phyloP scores from a whole-genome alignment of 2,113 vertebrate genomes.

The Peromyscus californicus region DNA sequence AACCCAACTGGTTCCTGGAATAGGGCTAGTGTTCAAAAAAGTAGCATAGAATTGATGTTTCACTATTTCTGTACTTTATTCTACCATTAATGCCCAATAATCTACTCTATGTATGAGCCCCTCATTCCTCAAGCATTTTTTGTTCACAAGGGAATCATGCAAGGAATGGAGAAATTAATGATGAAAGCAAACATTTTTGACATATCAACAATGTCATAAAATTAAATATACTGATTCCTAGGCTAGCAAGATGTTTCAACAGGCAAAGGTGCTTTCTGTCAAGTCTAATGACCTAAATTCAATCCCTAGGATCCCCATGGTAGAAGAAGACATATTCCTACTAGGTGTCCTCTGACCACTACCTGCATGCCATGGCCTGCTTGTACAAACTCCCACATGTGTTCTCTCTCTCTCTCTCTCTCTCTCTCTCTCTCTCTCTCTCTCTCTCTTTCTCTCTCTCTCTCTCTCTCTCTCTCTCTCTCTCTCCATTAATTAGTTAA shows the following conservation, averaged over 20 bases:
- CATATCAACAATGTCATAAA: not conserved
- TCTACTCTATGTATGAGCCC: not conserved
- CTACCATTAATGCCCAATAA: not conserved
- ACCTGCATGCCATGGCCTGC: not conserved
- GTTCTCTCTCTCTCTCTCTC: not conserved
- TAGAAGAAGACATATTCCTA: no score
- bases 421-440: not conserved
- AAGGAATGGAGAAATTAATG: not conserved
- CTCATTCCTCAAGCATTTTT: not conserved
- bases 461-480: no score
- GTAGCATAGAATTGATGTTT: not conserved
- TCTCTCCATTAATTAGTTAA: not conserved
- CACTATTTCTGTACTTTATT: not conserved
- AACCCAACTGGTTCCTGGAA: rapidly evolving
- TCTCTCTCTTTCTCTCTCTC: no score
- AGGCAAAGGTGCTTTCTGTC: no score
- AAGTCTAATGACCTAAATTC: no score
- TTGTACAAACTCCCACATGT: not conserved
- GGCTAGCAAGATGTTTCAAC: not conserved
- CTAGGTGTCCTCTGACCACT: not conserved
- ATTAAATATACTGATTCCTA: not conserved
- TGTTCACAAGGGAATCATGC: not conserved
- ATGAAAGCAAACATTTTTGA: not conserved
- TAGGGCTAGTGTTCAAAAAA: not conserved
- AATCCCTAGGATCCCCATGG: not conserved